These are phyloP conservation scores for Avahi laniger DNA, from an alignment of 2,797 vertebrate species.

Conservation along the genomic window DNA sequence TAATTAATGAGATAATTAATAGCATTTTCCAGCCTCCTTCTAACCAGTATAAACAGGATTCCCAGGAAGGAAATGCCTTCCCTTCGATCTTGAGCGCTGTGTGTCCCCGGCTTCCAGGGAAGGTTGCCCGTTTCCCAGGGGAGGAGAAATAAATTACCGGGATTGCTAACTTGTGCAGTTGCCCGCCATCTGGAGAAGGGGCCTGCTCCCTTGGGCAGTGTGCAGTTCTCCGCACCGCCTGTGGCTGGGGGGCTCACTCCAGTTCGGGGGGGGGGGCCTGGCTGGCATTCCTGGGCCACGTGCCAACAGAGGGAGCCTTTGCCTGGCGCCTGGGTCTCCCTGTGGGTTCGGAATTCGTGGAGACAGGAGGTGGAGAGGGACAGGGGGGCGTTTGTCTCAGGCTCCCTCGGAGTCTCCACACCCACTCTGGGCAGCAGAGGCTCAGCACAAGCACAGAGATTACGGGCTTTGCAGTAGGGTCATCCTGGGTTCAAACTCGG, in stretches of 20 bases:
- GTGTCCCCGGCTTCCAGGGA: neutral
- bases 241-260: neutral
- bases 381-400: fast-evolving
- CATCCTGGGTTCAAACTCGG: neutral
- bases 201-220: neutral
- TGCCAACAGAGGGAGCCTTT: neutral
- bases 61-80: neutral
- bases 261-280: neutral
- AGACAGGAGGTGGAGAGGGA: neutral
- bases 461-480: neutral
- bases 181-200: neutral
- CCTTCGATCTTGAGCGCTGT: neutral
- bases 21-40: slow-evolving; percentile 32
- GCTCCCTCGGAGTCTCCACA: neutral
- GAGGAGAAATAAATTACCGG: neutral
- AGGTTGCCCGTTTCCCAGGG: neutral
- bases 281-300: fast-evolving
- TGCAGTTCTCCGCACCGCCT: fast-evolving
- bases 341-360: neutral
- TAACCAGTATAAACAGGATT: neutral
- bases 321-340: neutral
- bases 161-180: neutral
- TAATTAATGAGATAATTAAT: slow-evolving; percentile 58
- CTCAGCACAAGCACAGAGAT: fast-evolving
- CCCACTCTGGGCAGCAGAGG: fast-evolving